Evolutionary conservation across 2,113 vertebrate species (phyloP), one percentile per base, ranked within the genome.

Genomic region (Lethenteron reissneri): DNA sequence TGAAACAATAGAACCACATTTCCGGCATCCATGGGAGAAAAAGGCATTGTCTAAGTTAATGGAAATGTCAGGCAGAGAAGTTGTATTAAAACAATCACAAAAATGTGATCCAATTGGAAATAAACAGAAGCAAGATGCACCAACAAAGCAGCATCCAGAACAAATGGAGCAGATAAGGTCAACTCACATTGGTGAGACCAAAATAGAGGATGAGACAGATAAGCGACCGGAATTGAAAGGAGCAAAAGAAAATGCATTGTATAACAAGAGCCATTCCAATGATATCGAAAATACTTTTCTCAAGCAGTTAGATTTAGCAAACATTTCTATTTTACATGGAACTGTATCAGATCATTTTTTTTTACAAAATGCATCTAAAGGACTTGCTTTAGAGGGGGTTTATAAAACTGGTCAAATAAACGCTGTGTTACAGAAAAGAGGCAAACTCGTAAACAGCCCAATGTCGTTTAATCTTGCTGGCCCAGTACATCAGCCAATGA

Each of bases 321-420:
- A 80, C 1, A 1, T 3, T 0, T 58, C 60, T 9, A 1, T 71
- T 8, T 8, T 2, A 62, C 70, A 3, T 0, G 56, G 76, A 73
- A 81, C 73, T 0, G 9, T 81, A 11, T 56, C 76, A 0, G 76
- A 79, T 2, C 2, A 0, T 1, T 75, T 81, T 7, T 25, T 83
- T 15, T 13, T 84, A 72, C 75, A 25, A 72, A 1, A 15, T 60
- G 79, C 78, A 0, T 83, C 83, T 0, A 81, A 81, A 71, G 81
- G 81, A 0, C 69, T 83, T 64, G 80, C 80, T 57, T 76, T 83
- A 56, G 75, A 79, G 59, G 83, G 82, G 70, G 78, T 83, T 73
- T 84, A 78, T 57, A 76, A 76, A 72, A 79, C 73, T 21, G 72
- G 70, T 3, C 14, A 75, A 10, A 9, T 72, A 3, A 58, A 0